phyloP scores from a whole-genome alignment of 2,888 invertebrate species.

The Sericinus montela region DNA sequence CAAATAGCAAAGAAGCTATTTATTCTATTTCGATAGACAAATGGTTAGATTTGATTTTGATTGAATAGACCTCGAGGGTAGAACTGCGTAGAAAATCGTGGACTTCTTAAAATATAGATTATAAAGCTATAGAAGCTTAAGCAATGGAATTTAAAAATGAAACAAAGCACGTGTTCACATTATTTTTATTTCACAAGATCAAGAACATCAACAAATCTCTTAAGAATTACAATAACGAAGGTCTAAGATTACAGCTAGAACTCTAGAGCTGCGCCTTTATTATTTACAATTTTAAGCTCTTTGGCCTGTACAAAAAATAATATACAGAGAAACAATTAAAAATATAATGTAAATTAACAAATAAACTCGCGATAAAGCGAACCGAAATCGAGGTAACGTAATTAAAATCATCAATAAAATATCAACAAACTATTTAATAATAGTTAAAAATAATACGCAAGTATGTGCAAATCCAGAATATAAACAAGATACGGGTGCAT shows the following conservation, averaged over 20 bases:
- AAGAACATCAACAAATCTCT: constrained; percentile 79
- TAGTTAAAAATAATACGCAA: constrained; percentile 33
- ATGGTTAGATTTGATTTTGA: no score
- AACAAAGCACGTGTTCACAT: constrained; percentile 36
- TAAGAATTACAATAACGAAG: constrained; percentile 77
- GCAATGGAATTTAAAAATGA: constrained; percentile 11
- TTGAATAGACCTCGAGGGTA: no score
- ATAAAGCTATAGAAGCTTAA: no score
- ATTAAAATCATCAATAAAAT: constrained; percentile 73
- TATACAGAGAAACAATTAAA: constrained; percentile 52
- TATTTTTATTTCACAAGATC: constrained; percentile 75
- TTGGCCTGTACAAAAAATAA: constrained; percentile 71
- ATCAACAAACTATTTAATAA: constrained; percentile 55
- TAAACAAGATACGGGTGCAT: constrained; percentile 12
- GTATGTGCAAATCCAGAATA: constrained; percentile 23
- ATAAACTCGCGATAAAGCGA: constrained; percentile 67
- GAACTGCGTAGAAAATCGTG: no score
- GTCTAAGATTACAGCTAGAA: constrained; percentile 53
- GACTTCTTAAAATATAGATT: no score
- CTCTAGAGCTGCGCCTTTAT: constrained; percentile 50
- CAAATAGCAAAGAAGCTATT: no score
- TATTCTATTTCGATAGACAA: no score
- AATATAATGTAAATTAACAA: constrained; percentile 52
- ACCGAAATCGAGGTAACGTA: constrained; percentile 64
- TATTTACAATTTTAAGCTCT: constrained; percentile 75